These are phyloP conservation scores for Pitangus sulphuratus DNA, from an alignment of 2,797 vertebrate species.

Conservation along the genomic window DNA sequence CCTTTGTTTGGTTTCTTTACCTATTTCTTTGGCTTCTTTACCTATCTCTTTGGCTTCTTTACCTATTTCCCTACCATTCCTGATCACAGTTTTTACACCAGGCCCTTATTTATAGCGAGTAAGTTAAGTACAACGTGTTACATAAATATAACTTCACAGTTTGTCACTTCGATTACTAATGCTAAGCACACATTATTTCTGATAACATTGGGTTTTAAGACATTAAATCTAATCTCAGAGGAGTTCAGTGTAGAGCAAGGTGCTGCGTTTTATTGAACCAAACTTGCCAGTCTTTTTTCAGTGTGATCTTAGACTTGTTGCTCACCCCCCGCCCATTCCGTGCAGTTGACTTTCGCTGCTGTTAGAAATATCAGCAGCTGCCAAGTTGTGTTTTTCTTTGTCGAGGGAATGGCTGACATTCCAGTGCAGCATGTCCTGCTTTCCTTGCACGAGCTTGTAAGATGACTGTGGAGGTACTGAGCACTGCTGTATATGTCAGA, in stretches of 20 bases:
- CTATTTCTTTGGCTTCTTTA: background rate
- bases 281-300: background rate
- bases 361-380: background rate
- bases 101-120: background rate
- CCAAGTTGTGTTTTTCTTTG: background rate
- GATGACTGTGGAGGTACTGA: background rate
- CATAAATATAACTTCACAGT: background rate
- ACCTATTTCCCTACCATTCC: background rate
- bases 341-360: background rate
- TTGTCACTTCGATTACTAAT: background rate
- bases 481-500: background rate
- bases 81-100: background rate
- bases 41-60: background rate
- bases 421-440: background rate
- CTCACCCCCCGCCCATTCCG: fast-evolving
- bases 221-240: background rate
- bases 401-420: background rate
- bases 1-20: background rate
- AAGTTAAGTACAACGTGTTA: background rate
- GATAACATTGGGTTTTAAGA: background rate
- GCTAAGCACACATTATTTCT: background rate
- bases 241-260: background rate
- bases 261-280: background rate
- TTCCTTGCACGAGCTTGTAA: background rate
- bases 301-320: background rate